Evolutionary conservation across 2,888 invertebrate species (phyloP).

Genomic region (Amaurobius ferox): DNA sequence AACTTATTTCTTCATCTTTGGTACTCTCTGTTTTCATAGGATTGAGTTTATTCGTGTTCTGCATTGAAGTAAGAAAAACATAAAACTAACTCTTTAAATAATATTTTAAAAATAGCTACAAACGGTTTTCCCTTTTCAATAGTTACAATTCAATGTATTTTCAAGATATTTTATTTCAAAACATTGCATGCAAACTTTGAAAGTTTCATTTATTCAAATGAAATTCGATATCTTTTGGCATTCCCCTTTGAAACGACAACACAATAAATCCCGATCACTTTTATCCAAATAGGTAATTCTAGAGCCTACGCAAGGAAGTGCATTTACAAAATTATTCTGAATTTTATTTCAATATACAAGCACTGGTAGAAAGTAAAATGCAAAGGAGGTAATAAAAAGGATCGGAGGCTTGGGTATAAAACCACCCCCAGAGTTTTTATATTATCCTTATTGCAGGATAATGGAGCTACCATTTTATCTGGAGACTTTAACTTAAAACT

Average conservation of each 20-base stretch:
- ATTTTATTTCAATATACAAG: slow-evolving; percentile 16
- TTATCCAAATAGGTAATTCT: not conserved
- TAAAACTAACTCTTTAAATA: no score
- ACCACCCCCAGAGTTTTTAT: not conserved
- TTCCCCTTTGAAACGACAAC: not conserved
- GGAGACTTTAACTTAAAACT: not conserved
- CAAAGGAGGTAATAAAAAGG: slow-evolving; percentile 4
- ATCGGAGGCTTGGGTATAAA: not conserved
- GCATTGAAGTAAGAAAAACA: no score
- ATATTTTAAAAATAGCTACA: no score
- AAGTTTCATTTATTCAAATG: not conserved
- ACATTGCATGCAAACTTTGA: not conserved
- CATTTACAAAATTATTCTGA: slow-evolving; percentile 16
- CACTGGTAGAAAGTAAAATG: not conserved
- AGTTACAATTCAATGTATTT: no score
- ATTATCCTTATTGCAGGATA: slow-evolving; percentile 1
- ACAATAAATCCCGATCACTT: not conserved
- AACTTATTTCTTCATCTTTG: no score
- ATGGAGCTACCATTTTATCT: slow-evolving; percentile 10
- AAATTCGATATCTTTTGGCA: not conserved
- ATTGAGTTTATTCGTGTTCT: no score
- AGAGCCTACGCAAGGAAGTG: not conserved
- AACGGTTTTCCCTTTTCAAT: no score
- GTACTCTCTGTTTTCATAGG: no score
- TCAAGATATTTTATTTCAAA: not conserved